These are phyloP conservation scores for Buteo buteo DNA, from an alignment of 2,113 vertebrate genomes.

Conservation along the genomic window DNA sequence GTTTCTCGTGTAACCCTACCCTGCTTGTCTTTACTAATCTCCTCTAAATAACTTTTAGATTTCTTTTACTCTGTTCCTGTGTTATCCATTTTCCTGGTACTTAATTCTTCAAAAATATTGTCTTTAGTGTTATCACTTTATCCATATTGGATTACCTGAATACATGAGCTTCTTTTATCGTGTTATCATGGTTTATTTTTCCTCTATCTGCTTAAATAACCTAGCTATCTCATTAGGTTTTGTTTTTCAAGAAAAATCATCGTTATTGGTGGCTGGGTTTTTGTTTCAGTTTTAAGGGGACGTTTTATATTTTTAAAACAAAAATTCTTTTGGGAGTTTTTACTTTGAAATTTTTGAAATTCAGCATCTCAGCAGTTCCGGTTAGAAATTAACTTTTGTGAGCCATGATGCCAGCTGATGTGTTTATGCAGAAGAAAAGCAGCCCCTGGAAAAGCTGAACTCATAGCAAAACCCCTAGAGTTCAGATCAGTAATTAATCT, in stretches of 20 bases:
- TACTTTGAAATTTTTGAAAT: not conserved
- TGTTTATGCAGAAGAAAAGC: not conserved
- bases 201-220: not conserved
- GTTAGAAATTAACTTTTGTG: not conserved
- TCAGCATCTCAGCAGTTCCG: not conserved
- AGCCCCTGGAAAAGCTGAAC: not conserved
- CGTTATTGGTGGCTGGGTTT: not conserved
- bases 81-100: not conserved
- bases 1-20: not conserved
- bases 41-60: not conserved
- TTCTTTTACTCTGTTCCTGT: not conserved
- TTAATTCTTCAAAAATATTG: not conserved
- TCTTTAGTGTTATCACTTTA: not conserved
- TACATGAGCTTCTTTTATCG: not conserved
- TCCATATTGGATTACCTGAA: not conserved
- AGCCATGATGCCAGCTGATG: not conserved
- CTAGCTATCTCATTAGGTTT: not conserved
- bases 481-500: not conserved
- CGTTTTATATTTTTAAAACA: not conserved
- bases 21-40: not conserved
- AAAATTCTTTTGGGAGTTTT: not conserved
- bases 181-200: not conserved
- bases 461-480: not conserved
- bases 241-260: not conserved
- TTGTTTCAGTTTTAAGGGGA: not conserved